Evolutionary conservation across 2,888 invertebrate species (phyloP), one percentile per base, ranked within the genome.

Genomic region (Corbicula japonica): DNA sequence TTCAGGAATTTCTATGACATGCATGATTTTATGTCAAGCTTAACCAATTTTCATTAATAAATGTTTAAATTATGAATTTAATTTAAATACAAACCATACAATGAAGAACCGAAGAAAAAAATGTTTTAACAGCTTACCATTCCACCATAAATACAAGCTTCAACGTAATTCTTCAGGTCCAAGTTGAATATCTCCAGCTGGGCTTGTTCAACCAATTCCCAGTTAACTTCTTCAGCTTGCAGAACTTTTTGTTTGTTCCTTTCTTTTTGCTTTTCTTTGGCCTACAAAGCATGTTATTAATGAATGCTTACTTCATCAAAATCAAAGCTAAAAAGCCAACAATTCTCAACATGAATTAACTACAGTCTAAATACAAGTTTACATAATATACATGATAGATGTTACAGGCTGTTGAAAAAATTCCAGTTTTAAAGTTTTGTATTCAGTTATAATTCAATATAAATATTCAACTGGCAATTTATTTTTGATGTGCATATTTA

Each of bases 91-190:
- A n/a, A n/a, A n/a, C n/a, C n/a, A n/a, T n/a, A n/a, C n/a, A n/a
- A n/a, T n/a, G n/a, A n/a, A n/a, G n/a, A n/a, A n/a, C n/a, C n/a
- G n/a, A n/a, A n/a, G n/a, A n/a, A n/a, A n/a, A n/a, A n/a, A n/a
- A n/a, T n/a, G n/a, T n/a, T n/a, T n/a, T n/a, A n/a, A n/a, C n/a
- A n/a, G 84, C 90, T 80, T 79, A 91, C 91, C 83, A 85, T 65
- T 12, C 87, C 87, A 38, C 84, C 76, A 30, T 70, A 78, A 44
- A 88, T 80, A 74, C 91, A 90, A n/a, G 86, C 88, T n/a, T 89
- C 88, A 0, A 90, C 86, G 74, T 82, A 91, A 2, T 86, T 71
- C 15, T 78, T 74, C 3, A 88, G 63, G 44, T 86, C 87, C 18
- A 76, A 60, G 32, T 88, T 87, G 48, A 84, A 86, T 30, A 66